Percentiles rank a stretch among this genome's conserved stretches.
Evolutionary conservation across 2,888 invertebrate genomes (phyloP).

Genomic region (Chrysopilus asiliformis): DNA sequence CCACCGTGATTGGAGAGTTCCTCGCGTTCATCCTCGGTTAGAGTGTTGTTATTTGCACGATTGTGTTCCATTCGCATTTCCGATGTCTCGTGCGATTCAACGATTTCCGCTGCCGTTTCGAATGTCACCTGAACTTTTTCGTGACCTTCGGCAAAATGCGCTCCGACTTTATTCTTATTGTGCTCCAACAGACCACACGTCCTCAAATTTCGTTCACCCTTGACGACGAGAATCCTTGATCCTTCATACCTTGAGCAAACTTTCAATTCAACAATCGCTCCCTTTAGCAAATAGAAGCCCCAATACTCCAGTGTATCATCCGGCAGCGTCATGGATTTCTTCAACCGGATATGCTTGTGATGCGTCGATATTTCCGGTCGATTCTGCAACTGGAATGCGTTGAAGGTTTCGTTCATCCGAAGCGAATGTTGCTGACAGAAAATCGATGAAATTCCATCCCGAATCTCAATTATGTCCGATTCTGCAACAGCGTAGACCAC

Average conservation of each 20-base stretch:
- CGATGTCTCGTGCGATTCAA: constrained; percentile 15
- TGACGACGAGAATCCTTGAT: constrained; percentile 65
- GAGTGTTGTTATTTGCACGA: too few relatives aligned
- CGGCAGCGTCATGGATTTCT: constrained; percentile 68
- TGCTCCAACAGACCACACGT: constrained; percentile 66
- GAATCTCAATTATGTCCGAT: constrained; percentile 71
- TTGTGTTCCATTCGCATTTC: background rate
- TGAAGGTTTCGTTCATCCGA: constrained; percentile 56
- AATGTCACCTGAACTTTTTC: constrained; percentile 42
- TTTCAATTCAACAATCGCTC: constrained; percentile 61
- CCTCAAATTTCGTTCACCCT: constrained; percentile 60
- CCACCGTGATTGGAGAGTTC: constrained; percentile 17
- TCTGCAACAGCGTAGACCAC: constrained; percentile 66
- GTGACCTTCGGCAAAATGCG: constrained; percentile 36
- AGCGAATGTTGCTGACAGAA: constrained; percentile 70
- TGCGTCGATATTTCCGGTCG: constrained; percentile 54
- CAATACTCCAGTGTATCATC: constrained; percentile 80
- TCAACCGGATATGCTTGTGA: constrained; percentile 60
- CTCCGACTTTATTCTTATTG: constrained; percentile 48
- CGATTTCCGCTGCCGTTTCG: constrained; percentile 41
- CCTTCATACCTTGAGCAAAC: constrained; percentile 70
- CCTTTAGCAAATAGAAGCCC: constrained; percentile 72
- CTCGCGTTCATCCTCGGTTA: constrained; percentile 17
- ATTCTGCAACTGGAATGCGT: constrained; percentile 59
- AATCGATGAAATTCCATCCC: constrained; percentile 67